These are phyloP conservation scores for Aphelinus atriplicis DNA, from an alignment of 1,140 invertebrate species.

Conservation along the genomic window DNA sequence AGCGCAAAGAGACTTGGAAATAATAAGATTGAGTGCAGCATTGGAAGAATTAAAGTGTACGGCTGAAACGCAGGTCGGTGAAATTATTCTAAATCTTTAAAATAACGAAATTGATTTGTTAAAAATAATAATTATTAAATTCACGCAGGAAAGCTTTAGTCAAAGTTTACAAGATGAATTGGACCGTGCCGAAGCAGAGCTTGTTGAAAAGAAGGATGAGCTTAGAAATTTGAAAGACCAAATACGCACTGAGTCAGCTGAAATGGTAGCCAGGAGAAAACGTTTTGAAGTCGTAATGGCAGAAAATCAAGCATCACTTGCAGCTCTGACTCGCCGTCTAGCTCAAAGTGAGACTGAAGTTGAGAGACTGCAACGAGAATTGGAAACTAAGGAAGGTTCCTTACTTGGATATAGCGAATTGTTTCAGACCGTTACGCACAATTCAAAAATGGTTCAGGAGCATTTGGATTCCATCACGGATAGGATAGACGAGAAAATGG, in stretches of 20 bases:
- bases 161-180: slow-evolving; percentile 62
- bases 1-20: slow-evolving; percentile 51
- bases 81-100: neutral
- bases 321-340: slow-evolving; percentile 53
- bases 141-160: slow-evolving; percentile 58
- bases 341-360: slow-evolving; percentile 58
- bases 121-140: slow-evolving; percentile 3
- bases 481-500: slow-evolving; percentile 50
- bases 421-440: slow-evolving; percentile 52
- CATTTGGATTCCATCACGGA: slow-evolving; percentile 52
- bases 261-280: slow-evolving; percentile 58
- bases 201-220: slow-evolving; percentile 59
- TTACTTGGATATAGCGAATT: slow-evolving; percentile 54
- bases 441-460: slow-evolving; percentile 54
- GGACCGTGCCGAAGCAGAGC: slow-evolving; percentile 58
- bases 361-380: slow-evolving; percentile 55
- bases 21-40: slow-evolving; percentile 48
- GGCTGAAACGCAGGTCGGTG: slow-evolving; percentile 56
- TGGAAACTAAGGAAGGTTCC: slow-evolving; percentile 49
- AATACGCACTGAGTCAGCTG: slow-evolving; percentile 58
- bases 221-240: slow-evolving; percentile 58
- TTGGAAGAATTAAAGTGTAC: slow-evolving; percentile 56
- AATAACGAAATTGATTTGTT: neutral
- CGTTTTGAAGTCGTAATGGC: slow-evolving; percentile 59
- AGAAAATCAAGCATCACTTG: slow-evolving; percentile 60